Conservation (phyloP, 64 coral and sea anemone species). For the Orbicella faveolata region DNA sequence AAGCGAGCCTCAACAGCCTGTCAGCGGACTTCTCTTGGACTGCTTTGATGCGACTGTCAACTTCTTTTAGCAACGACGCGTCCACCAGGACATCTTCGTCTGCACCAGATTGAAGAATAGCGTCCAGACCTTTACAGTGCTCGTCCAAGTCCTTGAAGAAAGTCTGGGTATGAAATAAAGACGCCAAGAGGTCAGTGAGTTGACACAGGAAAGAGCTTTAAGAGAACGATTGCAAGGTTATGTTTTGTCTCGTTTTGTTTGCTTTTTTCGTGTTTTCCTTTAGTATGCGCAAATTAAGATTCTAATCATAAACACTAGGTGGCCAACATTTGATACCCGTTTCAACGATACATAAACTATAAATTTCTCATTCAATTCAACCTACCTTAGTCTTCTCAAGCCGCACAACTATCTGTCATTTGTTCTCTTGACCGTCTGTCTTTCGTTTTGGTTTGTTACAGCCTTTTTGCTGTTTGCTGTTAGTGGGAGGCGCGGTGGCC, state of each 20-base stretch:
- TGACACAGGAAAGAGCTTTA: not conserved
- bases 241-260: not conserved
- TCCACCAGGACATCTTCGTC: constrained; percentile 77
- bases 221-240: too few species aligned
- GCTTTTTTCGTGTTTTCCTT: not conserved
- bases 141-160: constrained; percentile 81
- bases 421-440: too few species aligned
- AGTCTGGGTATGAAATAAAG: constrained; percentile 38
- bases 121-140: constrained; percentile 34
- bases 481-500: too few species aligned
- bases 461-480: too few species aligned
- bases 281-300: too few species aligned
- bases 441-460: too few species aligned
- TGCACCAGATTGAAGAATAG: constrained; percentile 42
- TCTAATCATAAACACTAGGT: too few species aligned
- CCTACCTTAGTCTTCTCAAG: too few species aligned
- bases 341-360: too few species aligned
- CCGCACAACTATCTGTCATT: too few species aligned
- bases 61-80: constrained; percentile 52
- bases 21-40: constrained; percentile 57
- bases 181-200: not conserved
- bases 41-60: constrained; percentile 56
- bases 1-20: constrained; percentile 58
- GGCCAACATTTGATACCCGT: too few species aligned
- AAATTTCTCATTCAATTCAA: too few species aligned